These are phyloP conservation scores for Sycophaga agraensis DNA, from an alignment of 1,140 invertebrate species.

Conservation along the genomic window DNA sequence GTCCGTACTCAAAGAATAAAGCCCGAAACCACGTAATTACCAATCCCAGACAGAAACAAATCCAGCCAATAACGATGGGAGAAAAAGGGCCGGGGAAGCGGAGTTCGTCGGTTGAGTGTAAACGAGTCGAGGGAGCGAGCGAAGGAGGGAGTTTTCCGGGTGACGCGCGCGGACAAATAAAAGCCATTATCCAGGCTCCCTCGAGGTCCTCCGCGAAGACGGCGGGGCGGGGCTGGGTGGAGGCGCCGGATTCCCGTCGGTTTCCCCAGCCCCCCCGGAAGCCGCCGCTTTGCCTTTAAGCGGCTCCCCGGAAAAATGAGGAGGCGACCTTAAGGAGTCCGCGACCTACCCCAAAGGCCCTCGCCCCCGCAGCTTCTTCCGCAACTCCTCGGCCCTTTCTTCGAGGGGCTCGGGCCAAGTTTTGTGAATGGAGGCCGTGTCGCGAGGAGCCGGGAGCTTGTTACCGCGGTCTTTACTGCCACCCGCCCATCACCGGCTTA, in stretches of 20 bases:
- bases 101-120: background rate
- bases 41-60: no score
- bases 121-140: slow-evolving; percentile 24
- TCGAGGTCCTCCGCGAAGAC: slow-evolving; percentile 31
- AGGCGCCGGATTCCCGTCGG: slow-evolving; percentile 14
- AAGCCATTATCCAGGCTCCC: slow-evolving; percentile 50
- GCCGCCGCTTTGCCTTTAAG: no score
- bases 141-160: slow-evolving; percentile 24
- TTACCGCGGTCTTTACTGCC: background rate
- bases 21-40: no score
- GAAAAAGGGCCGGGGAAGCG: slow-evolving; percentile 3
- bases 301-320: slow-evolving; percentile 49
- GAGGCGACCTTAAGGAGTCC: slow-evolving; percentile 43
- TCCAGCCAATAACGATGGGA: no score
- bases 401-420: slow-evolving; percentile 29
- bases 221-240: background rate
- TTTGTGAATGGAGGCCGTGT: slow-evolving; percentile 42
- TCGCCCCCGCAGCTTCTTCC: no score
- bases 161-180: slow-evolving; percentile 46
- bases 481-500: no score
- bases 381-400: no score
- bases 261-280: slow-evolving; percentile 18
- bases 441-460: background rate
- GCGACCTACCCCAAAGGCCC: slow-evolving; percentile 55
- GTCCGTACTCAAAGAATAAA: no score